A percentile compares a stretch with the other conserved stretches of the same genome.
These are phyloP conservation scores for Sinosuthora webbiana DNA, from an alignment of 2,113 vertebrate genomes.

Conservation along the genomic window DNA sequence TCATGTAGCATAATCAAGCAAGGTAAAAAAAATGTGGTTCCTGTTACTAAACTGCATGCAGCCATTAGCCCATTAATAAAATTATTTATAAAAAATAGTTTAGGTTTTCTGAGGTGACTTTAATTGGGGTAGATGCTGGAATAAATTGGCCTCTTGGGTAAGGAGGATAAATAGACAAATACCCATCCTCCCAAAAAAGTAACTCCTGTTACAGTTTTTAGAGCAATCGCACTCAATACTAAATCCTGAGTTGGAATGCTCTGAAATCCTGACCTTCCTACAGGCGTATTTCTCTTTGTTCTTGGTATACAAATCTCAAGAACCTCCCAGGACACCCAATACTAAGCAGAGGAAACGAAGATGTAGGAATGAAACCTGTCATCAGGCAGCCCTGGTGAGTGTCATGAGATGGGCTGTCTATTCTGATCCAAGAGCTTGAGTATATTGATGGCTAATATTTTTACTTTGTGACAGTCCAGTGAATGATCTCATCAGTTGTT, in stretches of 20 bases:
- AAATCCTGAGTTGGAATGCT: neutral
- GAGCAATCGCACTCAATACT: neutral
- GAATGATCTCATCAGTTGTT: constrained; percentile 7
- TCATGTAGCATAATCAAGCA: neutral
- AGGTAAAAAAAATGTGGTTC: neutral
- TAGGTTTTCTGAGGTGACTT: neutral
- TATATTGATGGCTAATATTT: neutral
- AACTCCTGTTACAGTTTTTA: neutral
- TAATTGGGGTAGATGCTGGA: neutral
- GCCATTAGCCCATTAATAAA: neutral
- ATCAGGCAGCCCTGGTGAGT: neutral
- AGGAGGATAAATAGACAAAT: neutral
- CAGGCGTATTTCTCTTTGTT: neutral
- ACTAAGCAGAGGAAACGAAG: neutral
- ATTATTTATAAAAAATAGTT: neutral
- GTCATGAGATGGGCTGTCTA: neutral
- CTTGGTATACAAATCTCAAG: neutral
- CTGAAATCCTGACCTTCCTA: neutral
- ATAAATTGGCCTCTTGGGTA: neutral
- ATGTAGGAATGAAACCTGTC: neutral
- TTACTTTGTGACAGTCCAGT: neutral
- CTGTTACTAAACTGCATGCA: neutral
- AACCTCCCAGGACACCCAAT: neutral
- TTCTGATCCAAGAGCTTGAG: neutral
- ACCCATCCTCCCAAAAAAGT: neutral